Conservation (phyloP, 2,113 vertebrate species). For the Ctenodactylus gundi region DNA sequence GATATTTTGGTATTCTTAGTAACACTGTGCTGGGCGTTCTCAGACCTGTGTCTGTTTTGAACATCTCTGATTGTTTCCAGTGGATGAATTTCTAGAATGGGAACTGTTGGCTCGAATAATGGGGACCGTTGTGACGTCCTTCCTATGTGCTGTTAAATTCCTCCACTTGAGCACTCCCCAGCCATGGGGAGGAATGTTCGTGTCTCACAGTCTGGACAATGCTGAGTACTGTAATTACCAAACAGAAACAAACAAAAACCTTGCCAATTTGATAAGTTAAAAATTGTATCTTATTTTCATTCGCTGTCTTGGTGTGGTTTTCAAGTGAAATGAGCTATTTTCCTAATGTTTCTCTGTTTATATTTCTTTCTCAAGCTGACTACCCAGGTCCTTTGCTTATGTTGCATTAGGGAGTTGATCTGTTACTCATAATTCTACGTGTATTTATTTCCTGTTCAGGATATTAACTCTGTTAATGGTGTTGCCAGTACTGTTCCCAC, state of each 20-base stretch:
- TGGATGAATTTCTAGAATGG: slow-evolving; percentile 13
- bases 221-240: not conserved
- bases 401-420: not conserved
- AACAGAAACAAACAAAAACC: slow-evolving; percentile 26
- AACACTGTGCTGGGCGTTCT: not conserved
- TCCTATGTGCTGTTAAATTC: not conserved
- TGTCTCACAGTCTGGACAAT: not conserved
- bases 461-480: not conserved
- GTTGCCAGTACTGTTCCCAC: not conserved
- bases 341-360: not conserved
- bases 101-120: not conserved
- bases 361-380: not conserved
- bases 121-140: not conserved
- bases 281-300: slow-evolving; percentile 14
- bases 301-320: not conserved
- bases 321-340: not conserved
- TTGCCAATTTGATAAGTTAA: slow-evolving; percentile 16
- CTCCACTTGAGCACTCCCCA: not conserved
- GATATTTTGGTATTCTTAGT: not conserved
- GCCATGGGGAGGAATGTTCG: not conserved
- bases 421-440: slow-evolving; percentile 17
- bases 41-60: not conserved
- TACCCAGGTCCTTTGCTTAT: not conserved
- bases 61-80: not conserved
- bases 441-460: not conserved